Evolutionary conservation across 2,797 vertebrate genomes (phyloP), one percentile per base, ranked within the genome.

Genomic region (Clarias pachynema): DNA sequence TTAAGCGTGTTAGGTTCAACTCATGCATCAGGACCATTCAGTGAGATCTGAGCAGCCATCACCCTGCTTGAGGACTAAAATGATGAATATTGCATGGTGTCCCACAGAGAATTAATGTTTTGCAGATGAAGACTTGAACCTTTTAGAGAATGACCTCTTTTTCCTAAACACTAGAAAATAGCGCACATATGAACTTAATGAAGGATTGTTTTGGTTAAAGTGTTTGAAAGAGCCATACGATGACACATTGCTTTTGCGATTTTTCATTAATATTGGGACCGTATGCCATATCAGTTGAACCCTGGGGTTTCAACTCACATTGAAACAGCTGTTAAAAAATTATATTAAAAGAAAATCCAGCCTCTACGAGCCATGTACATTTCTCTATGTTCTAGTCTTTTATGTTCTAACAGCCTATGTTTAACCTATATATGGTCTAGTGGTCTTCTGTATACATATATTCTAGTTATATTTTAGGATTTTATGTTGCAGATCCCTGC

Each of bases 111-210:
- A 80, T 82, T 86, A 85, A 86, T 85, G 59, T 7, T 85, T 85
- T 79, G n/a, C 57, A 57, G 78, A 70, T 44, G 72, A 82, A 86
- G 57, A 37, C 3, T 49, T 84, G 85, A 82, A 78, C 81, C 66
- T 82, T 88, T 74, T 79, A 59, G 57, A 70, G 79, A 88, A 73
- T 62, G 26, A 63, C 66, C 62, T 66, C 78, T 8, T 81, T 84
- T 85, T 85, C 65, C 65, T 74, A 84, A 86, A 84, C 40, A 66
- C 63, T 57, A 87, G 84, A 79, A 79, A 87, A 87, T 75, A 80
- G 87, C 78, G 82, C 66, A 53, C 83, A 79, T 82, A 68, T 82
- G 83, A 78, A 59, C 65, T 87, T 83, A 87, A 85, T 87, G 59
- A 83, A 82, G 83, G 80, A 26, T 70, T 79, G 65, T 85, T 84